These are phyloP conservation scores for Erebia ligea DNA, from an alignment of 2,888 invertebrate species.

Conservation along the genomic window DNA sequence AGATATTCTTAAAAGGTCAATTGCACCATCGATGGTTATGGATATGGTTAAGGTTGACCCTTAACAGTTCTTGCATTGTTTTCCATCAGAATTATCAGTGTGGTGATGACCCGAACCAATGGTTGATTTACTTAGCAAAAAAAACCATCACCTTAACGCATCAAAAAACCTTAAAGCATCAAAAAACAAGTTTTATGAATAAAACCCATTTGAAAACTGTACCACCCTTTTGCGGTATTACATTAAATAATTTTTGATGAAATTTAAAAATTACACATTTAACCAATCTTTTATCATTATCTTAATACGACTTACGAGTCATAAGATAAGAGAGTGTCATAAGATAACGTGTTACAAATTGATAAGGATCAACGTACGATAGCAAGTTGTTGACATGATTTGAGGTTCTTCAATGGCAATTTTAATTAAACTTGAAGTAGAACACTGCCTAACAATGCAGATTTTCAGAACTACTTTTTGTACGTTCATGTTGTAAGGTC, in stretches of 20 bases:
- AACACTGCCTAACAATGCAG: background rate
- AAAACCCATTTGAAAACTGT: too few relatives aligned
- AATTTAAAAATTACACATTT: background rate
- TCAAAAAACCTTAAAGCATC: too few relatives aligned
- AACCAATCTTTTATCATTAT: background rate
- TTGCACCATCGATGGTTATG: too few relatives aligned
- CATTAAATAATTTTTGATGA: background rate
- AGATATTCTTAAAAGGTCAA: too few relatives aligned
- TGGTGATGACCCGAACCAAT: too few relatives aligned
- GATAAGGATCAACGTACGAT: conserved; percentile 21
- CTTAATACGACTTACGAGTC: background rate
- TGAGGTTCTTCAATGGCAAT: conserved; percentile 16
- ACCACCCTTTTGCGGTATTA: too few relatives aligned
- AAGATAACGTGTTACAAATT: conserved; percentile 9
- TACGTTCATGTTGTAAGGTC: background rate
- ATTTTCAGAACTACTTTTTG: conserved; percentile 3
- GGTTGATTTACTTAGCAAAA: too few relatives aligned
- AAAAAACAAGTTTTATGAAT: too few relatives aligned
- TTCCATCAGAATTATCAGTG: too few relatives aligned
- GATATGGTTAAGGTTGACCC: too few relatives aligned
- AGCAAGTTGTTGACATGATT: conserved; percentile 11
- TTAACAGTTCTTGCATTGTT: too few relatives aligned
- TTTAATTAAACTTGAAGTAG: conserved; percentile 1
- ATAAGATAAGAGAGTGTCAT: conserved; percentile 7
- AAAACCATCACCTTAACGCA: too few relatives aligned